Conservation (phyloP, 2,797 vertebrate genomes). For the Gadopsis bispinosus region DNA sequence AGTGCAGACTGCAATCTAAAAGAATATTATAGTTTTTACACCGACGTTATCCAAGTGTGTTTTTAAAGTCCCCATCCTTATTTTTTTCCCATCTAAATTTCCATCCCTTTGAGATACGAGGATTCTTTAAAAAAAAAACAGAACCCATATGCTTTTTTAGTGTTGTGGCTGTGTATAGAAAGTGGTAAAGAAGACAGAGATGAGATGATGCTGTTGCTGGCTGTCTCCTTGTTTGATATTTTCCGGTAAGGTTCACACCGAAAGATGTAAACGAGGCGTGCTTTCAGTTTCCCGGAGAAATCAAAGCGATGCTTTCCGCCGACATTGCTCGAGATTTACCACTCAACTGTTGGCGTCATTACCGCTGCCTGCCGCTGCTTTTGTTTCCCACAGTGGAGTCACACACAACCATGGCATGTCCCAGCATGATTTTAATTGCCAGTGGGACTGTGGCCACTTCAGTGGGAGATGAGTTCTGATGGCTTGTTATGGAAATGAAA, state of each 20-base stretch:
- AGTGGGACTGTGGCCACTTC: slow-evolving; percentile 83
- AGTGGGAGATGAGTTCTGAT: slow-evolving; percentile 82
- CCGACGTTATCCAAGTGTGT: neutral
- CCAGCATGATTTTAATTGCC: slow-evolving; percentile 88
- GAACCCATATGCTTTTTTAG: slow-evolving; percentile 28
- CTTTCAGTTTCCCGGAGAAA: slow-evolving; percentile 68
- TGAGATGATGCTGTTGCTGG: slow-evolving; percentile 57
- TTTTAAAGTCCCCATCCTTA: slow-evolving; percentile 3
- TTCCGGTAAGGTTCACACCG: slow-evolving; percentile 55
- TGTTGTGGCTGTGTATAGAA: slow-evolving; percentile 35
- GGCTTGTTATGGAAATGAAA: slow-evolving; percentile 86
- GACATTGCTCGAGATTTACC: slow-evolving; percentile 76
- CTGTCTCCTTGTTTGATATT: slow-evolving; percentile 64
- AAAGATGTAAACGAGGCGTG: slow-evolving; percentile 69
- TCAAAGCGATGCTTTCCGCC: slow-evolving; percentile 73
- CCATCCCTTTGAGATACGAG: slow-evolving; percentile 2
- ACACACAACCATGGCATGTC: slow-evolving; percentile 80
- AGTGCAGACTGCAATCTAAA: neutral
- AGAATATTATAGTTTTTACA: neutral
- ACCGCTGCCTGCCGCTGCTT: slow-evolving; percentile 65
- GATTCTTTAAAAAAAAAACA: slow-evolving; percentile 21
- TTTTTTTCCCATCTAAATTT: slow-evolving; percentile 8
- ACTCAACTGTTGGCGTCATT: slow-evolving; percentile 73
- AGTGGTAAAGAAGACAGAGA: slow-evolving; percentile 49
- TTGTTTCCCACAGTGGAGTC: slow-evolving; percentile 80